Conservation (phyloP, 2,797 vertebrate genomes). For the Tauraco hartlaubi region DNA sequence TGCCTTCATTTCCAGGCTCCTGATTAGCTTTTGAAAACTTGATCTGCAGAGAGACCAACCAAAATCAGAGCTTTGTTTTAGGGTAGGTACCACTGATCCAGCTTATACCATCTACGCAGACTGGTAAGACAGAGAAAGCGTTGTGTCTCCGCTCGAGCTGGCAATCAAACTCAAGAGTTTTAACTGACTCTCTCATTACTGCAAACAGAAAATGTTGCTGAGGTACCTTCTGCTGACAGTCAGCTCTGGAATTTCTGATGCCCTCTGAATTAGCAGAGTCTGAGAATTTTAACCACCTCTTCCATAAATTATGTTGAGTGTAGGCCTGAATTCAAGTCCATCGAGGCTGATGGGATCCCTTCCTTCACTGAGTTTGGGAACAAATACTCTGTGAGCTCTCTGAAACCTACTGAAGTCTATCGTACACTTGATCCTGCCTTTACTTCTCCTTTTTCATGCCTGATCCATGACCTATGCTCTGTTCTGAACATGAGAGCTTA, state of each 20-base stretch:
- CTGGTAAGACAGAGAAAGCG: not conserved
- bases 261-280: not conserved
- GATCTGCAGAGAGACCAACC: not conserved
- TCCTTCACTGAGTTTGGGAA: not conserved
- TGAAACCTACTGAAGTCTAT: not conserved
- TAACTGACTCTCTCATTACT: not conserved
- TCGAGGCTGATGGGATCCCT: not conserved
- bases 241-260: not conserved
- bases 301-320: not conserved
- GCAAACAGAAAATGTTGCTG: not conserved
- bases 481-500: not conserved
- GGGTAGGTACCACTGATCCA: not conserved
- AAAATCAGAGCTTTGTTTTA: not conserved
- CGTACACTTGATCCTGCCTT: not conserved
- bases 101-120: rapidly evolving
- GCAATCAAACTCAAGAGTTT: not conserved
- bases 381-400: not conserved
- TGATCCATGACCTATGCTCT: not conserved
- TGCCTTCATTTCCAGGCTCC: not conserved
- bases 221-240: not conserved
- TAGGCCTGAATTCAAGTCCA: not conserved
- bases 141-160: not conserved
- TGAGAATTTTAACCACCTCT: not conserved
- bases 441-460: not conserved
- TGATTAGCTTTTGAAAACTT: not conserved